A percentile compares a stretch with the other conserved stretches of the same genome.
Conservation (phyloP, 2,113 vertebrate genomes). For the Rhea pennata region DNA sequence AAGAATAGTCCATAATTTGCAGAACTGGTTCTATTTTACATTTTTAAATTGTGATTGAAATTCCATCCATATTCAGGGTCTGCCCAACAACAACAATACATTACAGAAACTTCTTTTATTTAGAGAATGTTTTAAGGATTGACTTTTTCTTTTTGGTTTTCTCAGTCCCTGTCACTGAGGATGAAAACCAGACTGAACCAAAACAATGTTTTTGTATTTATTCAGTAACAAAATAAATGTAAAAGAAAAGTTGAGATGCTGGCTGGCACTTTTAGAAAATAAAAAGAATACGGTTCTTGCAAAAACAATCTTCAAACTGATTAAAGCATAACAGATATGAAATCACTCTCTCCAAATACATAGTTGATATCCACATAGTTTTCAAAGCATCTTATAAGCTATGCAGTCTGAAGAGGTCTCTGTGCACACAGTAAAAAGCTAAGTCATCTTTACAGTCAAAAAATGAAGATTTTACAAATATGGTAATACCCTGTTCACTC, state of each 20-base stretch:
- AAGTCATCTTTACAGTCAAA: not conserved
- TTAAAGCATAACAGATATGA: not conserved
- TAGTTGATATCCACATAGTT: not conserved
- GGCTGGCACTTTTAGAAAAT: not conserved
- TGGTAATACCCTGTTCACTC: not conserved
- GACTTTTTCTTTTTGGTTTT: not conserved
- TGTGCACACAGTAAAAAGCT: not conserved
- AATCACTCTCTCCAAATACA: not conserved
- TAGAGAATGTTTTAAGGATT: not conserved
- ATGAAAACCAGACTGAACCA: not conserved
- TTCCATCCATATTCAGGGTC: not conserved
- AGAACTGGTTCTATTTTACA: not conserved
- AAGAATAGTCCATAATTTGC: not conserved
- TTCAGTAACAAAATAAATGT: not conserved
- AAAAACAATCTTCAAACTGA: not conserved
- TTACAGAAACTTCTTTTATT: not conserved
- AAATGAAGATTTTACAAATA: not conserved
- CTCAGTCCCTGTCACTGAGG: not conserved
- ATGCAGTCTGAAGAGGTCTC: not conserved
- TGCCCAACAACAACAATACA: not conserved
- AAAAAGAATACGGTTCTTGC: not conserved
- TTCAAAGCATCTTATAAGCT: not conserved
- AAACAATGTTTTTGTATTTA: not conserved
- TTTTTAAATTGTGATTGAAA: not conserved
- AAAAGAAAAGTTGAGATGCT: not conserved